phyloP scores from a whole-genome alignment of 2,113 vertebrate species.

The Nerophis ophidion region DNA sequence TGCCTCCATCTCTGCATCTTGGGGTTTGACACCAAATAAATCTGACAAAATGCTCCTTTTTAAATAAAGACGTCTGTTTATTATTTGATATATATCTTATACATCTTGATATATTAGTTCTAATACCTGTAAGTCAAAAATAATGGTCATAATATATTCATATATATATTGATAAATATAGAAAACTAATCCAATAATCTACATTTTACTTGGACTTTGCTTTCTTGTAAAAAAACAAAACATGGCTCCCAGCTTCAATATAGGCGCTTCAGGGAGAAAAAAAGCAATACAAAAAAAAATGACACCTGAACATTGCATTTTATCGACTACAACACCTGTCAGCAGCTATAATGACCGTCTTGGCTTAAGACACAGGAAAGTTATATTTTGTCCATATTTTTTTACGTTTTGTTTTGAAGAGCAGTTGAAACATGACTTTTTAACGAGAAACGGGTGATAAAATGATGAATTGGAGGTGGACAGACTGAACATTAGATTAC shows the following conservation, averaged over 20 bases:
- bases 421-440: constrained; percentile 31
- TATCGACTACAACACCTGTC: constrained; percentile 65
- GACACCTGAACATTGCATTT: constrained; percentile 69
- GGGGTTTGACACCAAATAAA: not conserved
- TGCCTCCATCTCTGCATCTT: too few species aligned
- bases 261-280: constrained; percentile 63
- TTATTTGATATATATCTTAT: constrained; percentile 67
- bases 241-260: constrained; percentile 63
- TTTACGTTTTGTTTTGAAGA: constrained; percentile 17
- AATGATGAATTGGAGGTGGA: constrained; percentile 27
- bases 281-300: constrained; percentile 61
- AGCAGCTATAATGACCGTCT: constrained; percentile 62
- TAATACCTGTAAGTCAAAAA: constrained; percentile 76
- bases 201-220: constrained; percentile 68
- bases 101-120: constrained; percentile 73
- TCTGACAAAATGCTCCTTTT: constrained; percentile 40
- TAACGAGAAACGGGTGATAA: constrained; percentile 19
- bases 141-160: constrained; percentile 71
- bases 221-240: constrained; percentile 70
- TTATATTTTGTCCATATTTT: constrained; percentile 37
- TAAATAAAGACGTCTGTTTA: constrained; percentile 74
- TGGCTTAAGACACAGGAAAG: constrained; percentile 69
- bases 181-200: constrained; percentile 78
- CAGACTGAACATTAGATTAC: constrained; percentile 48
- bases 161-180: constrained; percentile 66